Conservation (phyloP, 2,888 invertebrate genomes). For the Watsonalla cultraria region DNA sequence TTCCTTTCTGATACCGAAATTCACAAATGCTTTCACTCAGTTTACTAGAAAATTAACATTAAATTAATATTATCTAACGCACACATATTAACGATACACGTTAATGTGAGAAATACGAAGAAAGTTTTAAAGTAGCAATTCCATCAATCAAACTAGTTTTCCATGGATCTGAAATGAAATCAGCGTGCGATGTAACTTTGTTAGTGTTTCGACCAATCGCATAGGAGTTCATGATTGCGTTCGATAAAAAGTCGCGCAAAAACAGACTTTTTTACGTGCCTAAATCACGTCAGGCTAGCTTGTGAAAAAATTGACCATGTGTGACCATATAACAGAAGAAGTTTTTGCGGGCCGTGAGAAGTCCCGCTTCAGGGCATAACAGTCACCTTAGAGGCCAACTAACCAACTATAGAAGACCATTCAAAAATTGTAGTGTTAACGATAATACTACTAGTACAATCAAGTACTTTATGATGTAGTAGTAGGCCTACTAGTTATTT, state of each 20-base stretch:
- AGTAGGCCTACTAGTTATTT: no score
- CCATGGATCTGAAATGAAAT: conserved; percentile 2
- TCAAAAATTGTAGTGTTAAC: no score
- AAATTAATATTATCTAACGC: not conserved
- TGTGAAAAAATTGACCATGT: not conserved
- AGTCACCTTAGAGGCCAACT: not conserved
- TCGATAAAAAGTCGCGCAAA: not conserved
- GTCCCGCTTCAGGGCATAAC: not conserved
- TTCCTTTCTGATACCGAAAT: not conserved
- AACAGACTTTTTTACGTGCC: not conserved
- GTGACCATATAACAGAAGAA: not conserved
- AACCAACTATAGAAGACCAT: no score
- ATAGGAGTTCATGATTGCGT: not conserved
- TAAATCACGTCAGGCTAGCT: not conserved
- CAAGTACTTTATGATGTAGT: no score
- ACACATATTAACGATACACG: not conserved
- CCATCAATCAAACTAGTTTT: conserved; percentile 1
- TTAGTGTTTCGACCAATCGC: not conserved
- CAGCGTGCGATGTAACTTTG: conserved; percentile 2
- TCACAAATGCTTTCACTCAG: not conserved
- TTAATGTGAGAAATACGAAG: not conserved
- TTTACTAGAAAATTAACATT: not conserved
- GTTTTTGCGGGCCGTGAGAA: not conserved
- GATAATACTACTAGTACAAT: no score
- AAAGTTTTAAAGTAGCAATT: conserved; percentile 3